Evolutionary conservation across 2,888 invertebrate genomes (phyloP).

Genomic region (Acanthococcus lagerstroemiae): DNA sequence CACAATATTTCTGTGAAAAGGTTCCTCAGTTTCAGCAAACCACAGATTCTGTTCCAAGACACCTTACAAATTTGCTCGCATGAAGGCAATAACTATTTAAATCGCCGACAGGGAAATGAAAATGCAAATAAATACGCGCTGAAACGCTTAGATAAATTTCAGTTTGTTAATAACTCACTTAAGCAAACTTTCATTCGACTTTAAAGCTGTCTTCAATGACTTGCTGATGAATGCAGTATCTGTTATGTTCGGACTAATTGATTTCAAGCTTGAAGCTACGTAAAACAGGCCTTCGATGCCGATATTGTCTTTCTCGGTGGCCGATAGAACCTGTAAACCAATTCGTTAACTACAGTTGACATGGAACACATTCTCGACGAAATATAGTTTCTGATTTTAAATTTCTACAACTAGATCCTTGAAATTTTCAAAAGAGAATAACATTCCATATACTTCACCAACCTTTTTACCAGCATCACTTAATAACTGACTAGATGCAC

Average conservation of each 20-base stretch:
- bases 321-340: background rate
- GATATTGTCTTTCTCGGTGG: background rate
- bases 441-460: background rate
- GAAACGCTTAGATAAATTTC: too few species aligned
- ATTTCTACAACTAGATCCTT: background rate
- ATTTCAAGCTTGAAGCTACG: background rate
- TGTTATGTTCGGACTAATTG: background rate
- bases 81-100: too few species aligned
- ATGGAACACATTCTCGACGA: too few species aligned
- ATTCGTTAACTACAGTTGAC: too few species aligned
- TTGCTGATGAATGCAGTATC: constrained; percentile 17
- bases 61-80: too few species aligned
- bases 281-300: constrained; percentile 21
- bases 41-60: too few species aligned
- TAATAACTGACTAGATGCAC: constrained; percentile 15
- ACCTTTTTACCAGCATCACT: constrained; percentile 12
- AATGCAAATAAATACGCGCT: too few species aligned
- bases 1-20: too few species aligned
- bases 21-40: too few species aligned
- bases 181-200: constrained; percentile 10
- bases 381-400: too few species aligned
- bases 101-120: background rate
- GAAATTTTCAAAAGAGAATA: too few species aligned
- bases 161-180: too few species aligned
- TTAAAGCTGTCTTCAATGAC: constrained; percentile 10